Base-by-base conservation (phyloP, 2,113 vertebrate genomes). In the Oryzias celebensis region DNA sequence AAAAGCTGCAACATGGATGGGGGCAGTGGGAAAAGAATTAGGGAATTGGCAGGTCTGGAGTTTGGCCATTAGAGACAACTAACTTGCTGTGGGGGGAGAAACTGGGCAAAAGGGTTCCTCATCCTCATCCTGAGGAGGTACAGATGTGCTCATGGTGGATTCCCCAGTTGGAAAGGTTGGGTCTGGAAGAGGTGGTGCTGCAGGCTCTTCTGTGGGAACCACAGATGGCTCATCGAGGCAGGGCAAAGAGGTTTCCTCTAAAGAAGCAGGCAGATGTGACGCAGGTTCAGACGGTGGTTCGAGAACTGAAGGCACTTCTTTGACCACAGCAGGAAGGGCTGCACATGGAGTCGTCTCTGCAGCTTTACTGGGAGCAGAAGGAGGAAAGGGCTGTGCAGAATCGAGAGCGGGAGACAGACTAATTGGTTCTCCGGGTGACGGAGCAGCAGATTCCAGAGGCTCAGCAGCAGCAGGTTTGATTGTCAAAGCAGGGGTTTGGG, bases 51-150 rank as follows among this genome's bases (percentile, higher is more conserved):
- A 36, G 36, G 36, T 36, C 12, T 13, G 36, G 36, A 20, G 17
- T 48, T 1, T 2, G n/a, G 18, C 2, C 45, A 47, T n/a, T n/a
- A 7, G 17, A 47, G n/a, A 3, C 47, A 48, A 48, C 47, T 15
- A 53, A 90, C 88, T 81, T 74, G 53, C 24, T 62, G 65, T 58
- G 52, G 81, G 68, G 14, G 80, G 63, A 0, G 68, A 41, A 17
- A 20, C 71, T 18, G 68, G 42, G 16, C 41, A 1, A 12, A 74
- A 52, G 17, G 52, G 46, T 8, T 42, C n/a, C 58, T 83, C 67
- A 2, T 78, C 74, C 8, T 85, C 79, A 17, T 59, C 16, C 1
- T 36, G 56, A 41, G 79, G 61, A 16, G 64, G 58, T 14, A 73
- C 48, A 56, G 61, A 23, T 2, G 10, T 20, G 45, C 36, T 68